Evolutionary conservation across 2,113 vertebrate genomes (phyloP), one percentile per base, ranked within the genome.

Genomic region (Mungos mungo): DNA sequence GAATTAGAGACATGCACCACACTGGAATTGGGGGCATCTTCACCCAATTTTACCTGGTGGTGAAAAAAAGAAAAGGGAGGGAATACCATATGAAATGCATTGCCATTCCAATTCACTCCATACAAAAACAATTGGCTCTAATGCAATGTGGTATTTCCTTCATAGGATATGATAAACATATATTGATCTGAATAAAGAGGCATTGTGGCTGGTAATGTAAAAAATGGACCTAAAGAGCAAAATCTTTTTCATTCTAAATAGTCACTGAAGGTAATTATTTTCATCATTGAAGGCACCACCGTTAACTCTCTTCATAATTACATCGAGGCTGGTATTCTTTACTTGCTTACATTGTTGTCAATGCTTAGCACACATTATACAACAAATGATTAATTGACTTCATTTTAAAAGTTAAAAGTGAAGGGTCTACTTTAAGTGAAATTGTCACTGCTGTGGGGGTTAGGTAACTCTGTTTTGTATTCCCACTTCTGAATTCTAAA

Each of bases 21-120:
- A 93, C 99, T 99, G 81, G 99, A 99, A 98, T 99, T 99, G 45
- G 99, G 99, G 6, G 99, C 99, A 96, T 99, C 99, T 54, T 99
- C 99, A 83, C 99, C 99, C 92, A 99, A 76, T 98, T 99, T 99
- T 96, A 99, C 99, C 99, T 99, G 88, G 76, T 0, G 1, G 65
- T 66, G 93, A 96, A 96, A 97, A 97, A 57, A 35, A 96, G 96
- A 82, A 82, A 15, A 82, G 35, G 23, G 21, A 85, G 23, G 88
- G 19, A 80, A 96, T 33, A 66, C 7, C 27, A 18, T 29, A 50
- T 97, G 65, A 95, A 96, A 84, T 31, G 90, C 23, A 33, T 21
- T 33, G 89, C 47, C n/a, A 47, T 71, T 57, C 47, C 68, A 87
- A 41, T 69, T 81, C 54, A 63, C 29, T 41, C 10, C 92, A 92